Conservation (phyloP, 2,888 invertebrate species). For the Horisme vitalbata region DNA sequence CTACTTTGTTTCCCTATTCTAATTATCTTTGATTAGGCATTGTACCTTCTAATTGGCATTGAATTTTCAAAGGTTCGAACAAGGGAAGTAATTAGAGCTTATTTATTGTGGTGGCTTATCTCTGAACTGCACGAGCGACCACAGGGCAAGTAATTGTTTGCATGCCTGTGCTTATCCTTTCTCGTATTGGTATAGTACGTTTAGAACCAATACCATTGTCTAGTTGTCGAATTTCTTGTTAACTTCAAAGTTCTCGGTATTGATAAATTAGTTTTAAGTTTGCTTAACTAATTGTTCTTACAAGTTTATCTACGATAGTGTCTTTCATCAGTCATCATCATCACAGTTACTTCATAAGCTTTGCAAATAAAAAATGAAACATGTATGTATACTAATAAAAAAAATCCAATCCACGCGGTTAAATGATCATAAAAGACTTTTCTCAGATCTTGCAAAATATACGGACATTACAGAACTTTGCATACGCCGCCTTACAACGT, state of each 20-base stretch:
- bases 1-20: constrained; percentile 14
- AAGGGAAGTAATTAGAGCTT: constrained; percentile 74
- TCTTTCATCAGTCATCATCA: too few species aligned
- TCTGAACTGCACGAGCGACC: constrained; percentile 55
- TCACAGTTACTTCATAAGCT: too few species aligned
- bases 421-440: not conserved
- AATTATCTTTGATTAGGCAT: constrained; percentile 41
- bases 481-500: not conserved
- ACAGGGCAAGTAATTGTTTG: constrained; percentile 33
- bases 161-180: constrained; percentile 32
- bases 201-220: constrained; percentile 31
- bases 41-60: constrained; percentile 53
- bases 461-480: not conserved
- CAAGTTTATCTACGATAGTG: too few species aligned
- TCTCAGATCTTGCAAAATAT: constrained; percentile 4
- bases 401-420: not conserved
- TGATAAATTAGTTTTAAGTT: not conserved
- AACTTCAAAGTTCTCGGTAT: constrained; percentile 1
- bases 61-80: constrained; percentile 53
- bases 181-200: constrained; percentile 27
- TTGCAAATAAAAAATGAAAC: too few species aligned
- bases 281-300: not conserved
- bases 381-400: not conserved
- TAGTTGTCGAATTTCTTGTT: constrained; percentile 24
- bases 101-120: constrained; percentile 74